phyloP scores from a whole-genome alignment of 2,797 vertebrate genomes.

The Lindbergichthys nudifrons region DNA sequence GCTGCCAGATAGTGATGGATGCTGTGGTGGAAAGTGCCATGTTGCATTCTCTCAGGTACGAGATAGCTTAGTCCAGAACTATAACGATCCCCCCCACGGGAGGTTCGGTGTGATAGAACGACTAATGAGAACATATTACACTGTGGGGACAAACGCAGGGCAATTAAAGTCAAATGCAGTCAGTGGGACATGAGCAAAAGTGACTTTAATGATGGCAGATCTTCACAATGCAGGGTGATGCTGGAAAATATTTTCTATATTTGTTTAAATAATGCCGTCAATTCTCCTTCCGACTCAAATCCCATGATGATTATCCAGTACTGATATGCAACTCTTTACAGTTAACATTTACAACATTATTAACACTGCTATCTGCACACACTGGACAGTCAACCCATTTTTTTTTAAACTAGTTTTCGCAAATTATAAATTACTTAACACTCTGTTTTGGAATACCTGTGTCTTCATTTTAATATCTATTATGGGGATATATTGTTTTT shows the following conservation, averaged over 20 bases:
- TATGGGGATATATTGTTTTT: too few relatives aligned
- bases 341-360: neutral
- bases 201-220: neutral
- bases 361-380: neutral
- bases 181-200: neutral
- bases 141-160: conserved; percentile 15
- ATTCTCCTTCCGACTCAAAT: neutral
- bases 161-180: conserved; percentile 13
- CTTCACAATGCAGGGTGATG: neutral
- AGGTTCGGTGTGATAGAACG: conserved; percentile 38
- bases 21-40: conserved; percentile 30
- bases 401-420: too few relatives aligned
- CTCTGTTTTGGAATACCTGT: too few relatives aligned
- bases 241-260: neutral
- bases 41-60: conserved; percentile 41
- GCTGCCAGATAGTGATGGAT: conserved; percentile 48
- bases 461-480: too few relatives aligned
- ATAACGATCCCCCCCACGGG: conserved; percentile 28
- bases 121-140: conserved; percentile 44
- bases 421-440: too few relatives aligned
- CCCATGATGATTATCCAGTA: neutral
- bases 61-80: conserved; percentile 42
- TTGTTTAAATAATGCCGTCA: neutral
- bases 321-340: neutral
- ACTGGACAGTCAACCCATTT: neutral